Evolutionary conservation across 1,140 invertebrate genomes (phyloP).

Genomic region (Anastrepha obliqua): DNA sequence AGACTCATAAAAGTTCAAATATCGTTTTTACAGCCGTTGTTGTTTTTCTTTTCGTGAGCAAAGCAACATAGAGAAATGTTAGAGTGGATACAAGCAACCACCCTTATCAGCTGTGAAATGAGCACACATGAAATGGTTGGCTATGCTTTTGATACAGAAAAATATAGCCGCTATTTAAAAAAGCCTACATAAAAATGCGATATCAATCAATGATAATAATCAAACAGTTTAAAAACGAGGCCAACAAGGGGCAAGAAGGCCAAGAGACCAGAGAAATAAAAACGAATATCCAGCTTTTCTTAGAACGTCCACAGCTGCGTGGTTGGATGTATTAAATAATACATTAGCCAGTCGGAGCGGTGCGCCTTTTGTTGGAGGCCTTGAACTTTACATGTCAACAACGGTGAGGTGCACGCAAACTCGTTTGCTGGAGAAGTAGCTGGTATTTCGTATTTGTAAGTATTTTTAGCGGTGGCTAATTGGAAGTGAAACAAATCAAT

Average conservation of each 20-base stretch:
- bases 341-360: neutral
- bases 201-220: neutral
- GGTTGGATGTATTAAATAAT: constrained; percentile 27
- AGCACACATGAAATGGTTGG: neutral
- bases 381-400: constrained; percentile 31
- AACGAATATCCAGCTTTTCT: neutral
- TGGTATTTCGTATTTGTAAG: neutral
- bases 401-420: constrained; percentile 5
- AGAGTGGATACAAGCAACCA: neutral
- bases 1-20: neutral
- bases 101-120: neutral
- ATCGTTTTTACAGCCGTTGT: neutral
- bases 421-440: neutral
- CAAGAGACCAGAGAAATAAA: neutral
- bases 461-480: neutral
- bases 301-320: neutral
- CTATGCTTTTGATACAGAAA: neutral
- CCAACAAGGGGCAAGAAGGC: neutral
- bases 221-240: neutral
- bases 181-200: neutral
- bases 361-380: constrained; percentile 13
- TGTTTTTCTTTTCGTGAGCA: neutral
- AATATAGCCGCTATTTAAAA: neutral
- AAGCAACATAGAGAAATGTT: neutral
- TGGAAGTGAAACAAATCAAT: neutral